Percentiles rank a stretch among this genome's conserved stretches.
These are phyloP conservation scores for Drosophila borealis DNA, from an alignment of 2,888 invertebrate species.

Conservation along the genomic window DNA sequence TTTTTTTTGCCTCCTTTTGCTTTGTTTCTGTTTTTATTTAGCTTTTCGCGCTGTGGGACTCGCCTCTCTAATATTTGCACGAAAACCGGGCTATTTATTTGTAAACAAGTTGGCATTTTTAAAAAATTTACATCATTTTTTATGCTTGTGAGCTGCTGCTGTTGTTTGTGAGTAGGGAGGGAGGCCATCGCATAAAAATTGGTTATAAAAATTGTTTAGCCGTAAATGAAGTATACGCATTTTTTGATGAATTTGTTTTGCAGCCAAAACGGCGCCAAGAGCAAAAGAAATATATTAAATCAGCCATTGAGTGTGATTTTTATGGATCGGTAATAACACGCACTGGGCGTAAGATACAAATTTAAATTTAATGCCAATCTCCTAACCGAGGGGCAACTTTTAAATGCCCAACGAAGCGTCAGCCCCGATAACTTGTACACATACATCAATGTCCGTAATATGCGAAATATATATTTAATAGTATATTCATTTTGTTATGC, in stretches of 20 bases:
- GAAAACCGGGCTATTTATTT: conserved; percentile 67
- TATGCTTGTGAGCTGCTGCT: conserved; percentile 52
- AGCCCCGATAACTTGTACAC: conserved; percentile 22
- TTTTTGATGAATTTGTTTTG: conserved; percentile 74
- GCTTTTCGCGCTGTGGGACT: conserved; percentile 29
- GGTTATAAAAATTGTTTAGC: conserved; percentile 76
- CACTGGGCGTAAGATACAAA: conserved; percentile 30
- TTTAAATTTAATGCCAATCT: conserved; percentile 14
- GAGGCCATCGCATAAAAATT: conserved; percentile 63
- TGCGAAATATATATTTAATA: conserved; percentile 5
- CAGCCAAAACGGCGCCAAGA: conserved; percentile 47
- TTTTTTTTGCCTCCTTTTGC: conserved; percentile 31
- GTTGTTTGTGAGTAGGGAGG: conserved; percentile 7
- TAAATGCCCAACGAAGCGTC: conserved; percentile 36
- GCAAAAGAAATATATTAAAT: conserved; percentile 29
- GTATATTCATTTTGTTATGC: conserved; percentile 3
- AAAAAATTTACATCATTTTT: conserved; percentile 71
- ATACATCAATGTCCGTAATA: conserved; percentile 15
- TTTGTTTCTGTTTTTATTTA: conserved; percentile 12
- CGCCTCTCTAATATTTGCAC: conserved; percentile 54
- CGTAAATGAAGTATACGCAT: conserved; percentile 70
- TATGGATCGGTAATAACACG: conserved; percentile 53
- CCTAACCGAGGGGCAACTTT: neutral
- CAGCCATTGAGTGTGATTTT: conserved; percentile 59
- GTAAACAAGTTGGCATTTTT: conserved; percentile 75